Evolutionary conservation across 37 sponge, comb jelly and placozoan genomes (phyloP), one percentile per base, ranked within the genome.

Genomic region (Eunapius fragilis): DNA sequence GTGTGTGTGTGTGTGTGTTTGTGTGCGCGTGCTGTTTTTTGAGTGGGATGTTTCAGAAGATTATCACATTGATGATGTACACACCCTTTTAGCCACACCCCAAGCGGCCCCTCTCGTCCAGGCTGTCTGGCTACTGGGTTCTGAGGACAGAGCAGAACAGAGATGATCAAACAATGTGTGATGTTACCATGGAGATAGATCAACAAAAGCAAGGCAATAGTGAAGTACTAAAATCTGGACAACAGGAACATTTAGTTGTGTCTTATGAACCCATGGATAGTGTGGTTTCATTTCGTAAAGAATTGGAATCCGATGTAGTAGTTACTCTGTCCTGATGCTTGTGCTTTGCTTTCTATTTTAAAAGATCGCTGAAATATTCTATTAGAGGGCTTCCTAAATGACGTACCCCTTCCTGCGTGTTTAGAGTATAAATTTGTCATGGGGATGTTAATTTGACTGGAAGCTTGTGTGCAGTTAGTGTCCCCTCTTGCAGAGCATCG

Each of bases 81-180:
- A 12, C 58, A 2, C 58, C 58, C 14, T 81, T 72, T 19, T 73
- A 50, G 74, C 75, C 48, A 9, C 47, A 68, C 45, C 37, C 30
- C 26, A 85, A 85, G 49, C 70, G 86, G 28, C 78, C 86, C 17
- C 37, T 85, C 37, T 70, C 78, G 5, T 85, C 86, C 10, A 50
- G 30, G n/a, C 71, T 85, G 7, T 85, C 86, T 41, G 86, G 86
- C n/a, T 85, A 78, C 33, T 78, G 35, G 75, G 75, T 31, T 35
- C 75, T 50, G 28, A 83, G 28, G 24, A 33, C 22, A 28, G 31
- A 30, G 73, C 14, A 58, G 58, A 58, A 58, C 0, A 17, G 58
- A 58, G 58, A 10, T 58, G 7, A 58, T 58, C 58, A 58, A 58
- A 58, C 1, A 19, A 58, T 17, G 22, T 17, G 22, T 58, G 58